Evolutionary conservation across 2,888 invertebrate genomes (phyloP), one percentile per base, ranked within the genome.

Genomic region (Ophion costatus): DNA sequence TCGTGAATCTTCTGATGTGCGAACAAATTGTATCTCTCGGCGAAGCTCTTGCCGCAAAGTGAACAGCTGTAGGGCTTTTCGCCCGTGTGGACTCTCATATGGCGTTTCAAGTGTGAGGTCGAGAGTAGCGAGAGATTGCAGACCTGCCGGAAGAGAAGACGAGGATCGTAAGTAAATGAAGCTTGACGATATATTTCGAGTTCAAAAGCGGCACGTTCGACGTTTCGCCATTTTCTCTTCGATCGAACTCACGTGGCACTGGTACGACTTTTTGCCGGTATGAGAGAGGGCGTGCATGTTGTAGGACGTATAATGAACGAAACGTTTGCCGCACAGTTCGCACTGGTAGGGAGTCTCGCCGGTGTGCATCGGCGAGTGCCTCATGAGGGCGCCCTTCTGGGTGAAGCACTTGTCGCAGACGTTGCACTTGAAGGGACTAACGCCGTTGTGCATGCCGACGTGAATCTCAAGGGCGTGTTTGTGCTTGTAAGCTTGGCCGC

Each of bases 261-360:
- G 90, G 79, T 92, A 90, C 4, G 90, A 90, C 78, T 92, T 92
- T 56, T 92, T 90, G 5, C 91, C 90, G 20, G 90, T 92, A 93
- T 96, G 96, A 45, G 95, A 95, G 91, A 96, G 92, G 92, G 95
- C 95, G 94, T 96, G 96, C 95, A 96, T 95, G 92, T 95, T 96
- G 94, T 96, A 96, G 64, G 96, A 96, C 63, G 96, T 96, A 90
- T 96, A 96, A 94, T 96, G 96, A 90, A 96, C 94, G 93, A 96
- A 96, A 86, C 95, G 95, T 93, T 96, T 95, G 88, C 95, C 95
- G 94, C 96, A 96, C 86, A 95, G 92, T 91, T 95, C 95, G 92
- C 96, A 96, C 94, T 95, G 94, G 90, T 95, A 96, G 70, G 95
- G 95, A 14, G 95, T 94, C 89, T 95, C 95, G 17, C 95, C 95